phyloP scores from a whole-genome alignment of 2,888 invertebrate species.

The Priocnemis perturbator region DNA sequence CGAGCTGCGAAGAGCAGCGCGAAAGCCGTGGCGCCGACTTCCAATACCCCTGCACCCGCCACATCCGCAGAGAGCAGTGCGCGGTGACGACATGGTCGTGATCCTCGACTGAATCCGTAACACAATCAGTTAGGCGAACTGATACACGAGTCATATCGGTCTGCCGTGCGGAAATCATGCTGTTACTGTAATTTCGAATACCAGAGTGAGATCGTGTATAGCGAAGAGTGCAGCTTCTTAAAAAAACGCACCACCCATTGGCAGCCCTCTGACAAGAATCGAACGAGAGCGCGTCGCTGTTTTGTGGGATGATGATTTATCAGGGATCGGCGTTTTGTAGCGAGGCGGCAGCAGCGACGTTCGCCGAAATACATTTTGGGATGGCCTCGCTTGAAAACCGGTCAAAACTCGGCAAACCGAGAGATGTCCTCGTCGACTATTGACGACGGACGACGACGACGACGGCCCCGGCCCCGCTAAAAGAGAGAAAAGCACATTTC shows the following conservation, averaged over 20 bases:
- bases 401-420: too few species aligned
- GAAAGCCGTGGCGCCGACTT: slow-evolving; percentile 88
- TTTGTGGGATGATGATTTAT: too few species aligned
- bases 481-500: slow-evolving; percentile 8
- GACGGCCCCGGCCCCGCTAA: not conserved
- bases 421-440: too few species aligned
- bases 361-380: not conserved
- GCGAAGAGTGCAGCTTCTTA: too few species aligned
- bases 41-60: slow-evolving; percentile 63
- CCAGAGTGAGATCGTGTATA: slow-evolving; percentile 28
- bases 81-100: slow-evolving; percentile 75
- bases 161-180: slow-evolving; percentile 43
- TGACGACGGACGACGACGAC: too few species aligned
- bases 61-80: slow-evolving; percentile 66
- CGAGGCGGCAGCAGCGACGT: not conserved
- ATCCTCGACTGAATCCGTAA: slow-evolving; percentile 73
- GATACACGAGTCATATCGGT: slow-evolving; percentile 31
- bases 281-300: slow-evolving; percentile 29
- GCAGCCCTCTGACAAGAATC: too few species aligned
- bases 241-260: too few species aligned
- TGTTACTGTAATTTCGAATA: slow-evolving; percentile 51
- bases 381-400: not conserved
- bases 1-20: slow-evolving; percentile 89
- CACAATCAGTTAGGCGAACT: slow-evolving; percentile 48
- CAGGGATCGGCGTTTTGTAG: too few species aligned